Evolutionary conservation across 2,888 invertebrate genomes (phyloP), one percentile per base, ranked within the genome.

Genomic region (Dasypogon diadema): DNA sequence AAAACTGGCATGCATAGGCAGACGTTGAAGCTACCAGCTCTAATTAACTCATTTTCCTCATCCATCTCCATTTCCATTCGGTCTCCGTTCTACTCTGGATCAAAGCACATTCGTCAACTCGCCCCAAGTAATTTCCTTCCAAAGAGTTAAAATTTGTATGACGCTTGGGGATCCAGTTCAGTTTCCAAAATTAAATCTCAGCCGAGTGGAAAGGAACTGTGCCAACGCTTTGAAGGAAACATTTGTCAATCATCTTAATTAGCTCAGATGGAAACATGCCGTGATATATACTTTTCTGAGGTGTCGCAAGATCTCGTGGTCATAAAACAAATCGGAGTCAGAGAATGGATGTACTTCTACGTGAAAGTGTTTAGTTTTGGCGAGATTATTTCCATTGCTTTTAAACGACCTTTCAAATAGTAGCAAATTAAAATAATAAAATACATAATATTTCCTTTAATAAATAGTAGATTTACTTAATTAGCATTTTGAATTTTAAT

Each of bases 191-290:
- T 70, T 70, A 70, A 70, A 70, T 54, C 70, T 21, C 70, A 70
- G 34, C 70, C 16, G 12, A 12, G 16, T 46, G 46, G 60, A 46
- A 60, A 51, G 46, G 55, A 60, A 74, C 30, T 30, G 16, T 48
- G 74, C 30, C 58, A 68, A 48, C 30, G 14, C 8, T 48, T 48
- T 51, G 48, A 54, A 63, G 75, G 75, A 75, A 75, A 75, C 75
- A 75, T 75, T 75, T 75, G 65, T 75, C 75, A 75, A 63, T 75
- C 75, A 75, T 34, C 18, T 65, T 75, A 75, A 75, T 75, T 75
- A 75, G 75, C 18, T 24, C 12, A 21, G 51, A 55, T 54, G 63
- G 65, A 54, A 37, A 54, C 26, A 75, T 46, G 34, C n/a, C n/a
- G n/a, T n/a, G n/a, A n/a, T n/a, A n/a, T n/a, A n/a, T n/a, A n/a